Evolutionary conservation across 2,113 vertebrate genomes (phyloP), one percentile per base, ranked within the genome.

Genomic region (Scartelaos histophorus): DNA sequence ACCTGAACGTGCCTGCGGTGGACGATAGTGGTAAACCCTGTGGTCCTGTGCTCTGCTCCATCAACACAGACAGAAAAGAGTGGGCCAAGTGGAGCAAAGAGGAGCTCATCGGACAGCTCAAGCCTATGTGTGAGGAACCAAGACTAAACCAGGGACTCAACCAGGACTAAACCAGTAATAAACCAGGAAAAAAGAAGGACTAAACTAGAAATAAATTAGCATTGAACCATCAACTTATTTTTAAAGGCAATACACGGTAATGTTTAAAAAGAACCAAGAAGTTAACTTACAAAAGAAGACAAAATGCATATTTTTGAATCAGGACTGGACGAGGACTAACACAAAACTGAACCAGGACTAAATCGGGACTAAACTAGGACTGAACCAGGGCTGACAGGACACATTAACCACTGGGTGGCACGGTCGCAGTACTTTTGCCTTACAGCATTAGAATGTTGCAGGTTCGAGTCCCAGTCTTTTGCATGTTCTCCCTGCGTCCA

Each of bases 11-110:
- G 71, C 97, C 97, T 0, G 97, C 97, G 83, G 98, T 99, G 22
- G 97, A 99, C 87, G 97, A 99, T 84, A 98, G 97, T 0, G 97
- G 97, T 76, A 99, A 99, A 84, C 97, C 97, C 0, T 99, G 97
- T 0, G 97, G 97, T 13, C 97, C 97, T 19, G 97, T 98, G 90
- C 90, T 99, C 80, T 99, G 97, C 92, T 99, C 97, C 60, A 98
- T 99, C 92, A 99, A 98, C 94, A 98, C 97, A 0, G 97, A 99
- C 93, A 96, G 98, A 91, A 99, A 99, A 85, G 97, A 99, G 82
- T 98, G 97, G 97, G 97, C 97, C 1, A 99, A 99, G 88, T 99
- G 97, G 97, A 98, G 97, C 1, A 98, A 99, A 83, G 97, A 99
- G 86, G 97, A 99, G 73, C 96, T 99, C 71, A 97, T 99, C 15